A percentile compares a stretch with the other conserved stretches of the same genome.
phyloP scores from a whole-genome alignment of 2,888 invertebrate genomes.

The Apeira syringaria region DNA sequence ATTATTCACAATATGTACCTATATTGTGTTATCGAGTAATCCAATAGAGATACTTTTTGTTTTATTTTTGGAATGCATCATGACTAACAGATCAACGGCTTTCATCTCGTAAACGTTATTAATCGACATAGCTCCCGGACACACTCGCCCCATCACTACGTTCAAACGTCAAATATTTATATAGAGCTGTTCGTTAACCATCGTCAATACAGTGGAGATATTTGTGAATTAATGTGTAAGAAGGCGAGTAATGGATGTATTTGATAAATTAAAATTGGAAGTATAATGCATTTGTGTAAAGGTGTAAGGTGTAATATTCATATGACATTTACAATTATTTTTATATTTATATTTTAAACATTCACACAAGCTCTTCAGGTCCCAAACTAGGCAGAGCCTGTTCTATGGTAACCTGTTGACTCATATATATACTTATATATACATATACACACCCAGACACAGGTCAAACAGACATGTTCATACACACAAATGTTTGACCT shows the following conservation, averaged over 20 bases:
- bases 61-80: slow-evolving; percentile 78
- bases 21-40: slow-evolving; percentile 64
- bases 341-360: too few relatives aligned
- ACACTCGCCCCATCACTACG: slow-evolving; percentile 50
- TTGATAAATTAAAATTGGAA: slow-evolving; percentile 5
- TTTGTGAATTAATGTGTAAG: background rate
- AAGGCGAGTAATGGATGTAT: slow-evolving; percentile 34
- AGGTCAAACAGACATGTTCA: too few relatives aligned
- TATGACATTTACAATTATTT: too few relatives aligned
- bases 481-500: too few relatives aligned
- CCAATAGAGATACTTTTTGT: slow-evolving; percentile 68
- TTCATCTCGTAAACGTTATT: slow-evolving; percentile 82
- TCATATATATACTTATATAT: too few relatives aligned
- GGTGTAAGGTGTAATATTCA: too few relatives aligned
- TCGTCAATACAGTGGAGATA: slow-evolving; percentile 22
- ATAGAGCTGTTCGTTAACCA: slow-evolving; percentile 36
- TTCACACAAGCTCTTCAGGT: too few relatives aligned
- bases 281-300: slow-evolving; percentile 32
- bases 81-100: slow-evolving; percentile 63
- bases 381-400: too few relatives aligned
- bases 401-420: too few relatives aligned
- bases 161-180: slow-evolving; percentile 14
- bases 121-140: slow-evolving; percentile 77
- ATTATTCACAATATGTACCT: too few relatives aligned
- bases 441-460: too few relatives aligned